These are phyloP conservation scores for Lysiphlebus fabarum DNA, from an alignment of 1,140 invertebrate genomes.

Conservation along the genomic window DNA sequence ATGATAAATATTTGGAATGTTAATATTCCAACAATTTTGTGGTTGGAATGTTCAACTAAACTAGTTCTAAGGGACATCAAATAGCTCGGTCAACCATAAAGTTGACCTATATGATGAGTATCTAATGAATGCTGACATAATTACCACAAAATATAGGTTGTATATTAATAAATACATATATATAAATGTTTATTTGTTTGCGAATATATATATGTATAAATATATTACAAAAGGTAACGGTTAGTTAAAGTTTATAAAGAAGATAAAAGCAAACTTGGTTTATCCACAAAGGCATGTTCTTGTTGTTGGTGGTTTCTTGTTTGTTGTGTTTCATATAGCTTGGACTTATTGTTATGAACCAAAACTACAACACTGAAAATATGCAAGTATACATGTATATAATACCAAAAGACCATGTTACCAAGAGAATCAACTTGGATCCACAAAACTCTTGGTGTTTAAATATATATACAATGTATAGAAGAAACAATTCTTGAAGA, in stretches of 20 bases:
- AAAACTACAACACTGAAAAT: no score
- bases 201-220: no score
- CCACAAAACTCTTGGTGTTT: constrained; percentile 32
- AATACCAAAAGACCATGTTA: constrained; percentile 36
- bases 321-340: not conserved
- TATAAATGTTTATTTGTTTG: no score
- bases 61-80: constrained; percentile 31
- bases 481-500: not conserved
- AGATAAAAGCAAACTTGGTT: not conserved
- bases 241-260: no score
- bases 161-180: constrained; percentile 5
- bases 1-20: no score
- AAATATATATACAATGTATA: not conserved
- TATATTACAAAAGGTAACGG: no score
- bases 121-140: constrained; percentile 33
- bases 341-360: not conserved
- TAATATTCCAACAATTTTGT: no score
- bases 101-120: constrained; percentile 43
- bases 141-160: constrained; percentile 31
- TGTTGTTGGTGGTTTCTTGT: constrained; percentile 9
- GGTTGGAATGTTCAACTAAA: no score
- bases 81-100: constrained; percentile 49
- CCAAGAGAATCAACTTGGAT: constrained; percentile 39
- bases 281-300: constrained; percentile 10
- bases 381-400: no score